Conservation (phyloP, 2,113 vertebrate species). For the Phodopus roborovskii region DNA sequence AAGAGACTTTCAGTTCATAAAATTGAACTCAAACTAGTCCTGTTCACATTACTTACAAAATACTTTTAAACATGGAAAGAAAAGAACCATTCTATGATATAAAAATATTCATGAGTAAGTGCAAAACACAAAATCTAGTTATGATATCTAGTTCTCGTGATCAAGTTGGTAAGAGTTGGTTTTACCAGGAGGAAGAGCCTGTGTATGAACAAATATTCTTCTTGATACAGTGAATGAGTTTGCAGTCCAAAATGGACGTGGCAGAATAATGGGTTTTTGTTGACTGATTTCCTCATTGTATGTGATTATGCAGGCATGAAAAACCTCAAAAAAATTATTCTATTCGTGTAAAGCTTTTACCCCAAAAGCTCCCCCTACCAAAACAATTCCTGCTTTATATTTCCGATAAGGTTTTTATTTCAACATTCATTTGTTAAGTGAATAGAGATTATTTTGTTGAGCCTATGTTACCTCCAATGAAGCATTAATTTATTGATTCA, state of each 20-base stretch:
- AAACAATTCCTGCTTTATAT: conserved; percentile 22
- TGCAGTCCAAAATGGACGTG: conserved; percentile 13
- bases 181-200: conserved; percentile 4
- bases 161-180: background rate
- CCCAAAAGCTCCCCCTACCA: background rate
- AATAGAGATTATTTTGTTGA: background rate
- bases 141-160: background rate
- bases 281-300: conserved; percentile 58
- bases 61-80: background rate
- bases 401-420: conserved; percentile 15
- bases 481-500: background rate
- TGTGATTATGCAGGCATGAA: conserved; percentile 55
- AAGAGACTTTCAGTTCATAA: conserved; percentile 21
- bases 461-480: background rate
- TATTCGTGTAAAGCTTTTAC: conserved; percentile 35
- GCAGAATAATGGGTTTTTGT: conserved; percentile 41
- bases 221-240: background rate
- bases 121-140: background rate
- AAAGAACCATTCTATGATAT: background rate
- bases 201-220: background rate
- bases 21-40: background rate
- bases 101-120: background rate
- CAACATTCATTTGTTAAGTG: background rate
- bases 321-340: background rate
- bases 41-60: background rate